These are phyloP conservation scores for Pyrgus malvae DNA, from an alignment of 2,888 invertebrate species.

Conservation along the genomic window DNA sequence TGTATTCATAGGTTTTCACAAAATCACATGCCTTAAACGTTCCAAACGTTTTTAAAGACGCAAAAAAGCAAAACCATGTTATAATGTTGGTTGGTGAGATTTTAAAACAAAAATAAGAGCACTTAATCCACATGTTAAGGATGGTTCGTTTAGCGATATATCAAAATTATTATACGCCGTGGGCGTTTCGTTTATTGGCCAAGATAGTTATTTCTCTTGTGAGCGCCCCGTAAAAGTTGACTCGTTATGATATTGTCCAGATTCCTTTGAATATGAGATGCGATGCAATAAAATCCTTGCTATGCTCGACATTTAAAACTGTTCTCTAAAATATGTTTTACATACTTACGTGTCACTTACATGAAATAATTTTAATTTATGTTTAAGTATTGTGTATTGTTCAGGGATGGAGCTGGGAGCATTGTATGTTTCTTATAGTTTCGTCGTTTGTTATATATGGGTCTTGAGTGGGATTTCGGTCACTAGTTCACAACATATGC, in stretches of 20 bases:
- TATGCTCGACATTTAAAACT: neutral
- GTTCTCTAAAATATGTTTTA: no score
- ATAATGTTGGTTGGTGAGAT: neutral
- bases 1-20: no score
- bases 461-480: no score
- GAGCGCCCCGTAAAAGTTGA: constrained; percentile 17
- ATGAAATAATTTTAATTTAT: no score
- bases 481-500: no score
- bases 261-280: constrained; percentile 8
- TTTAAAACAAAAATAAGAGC: constrained; percentile 16
- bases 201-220: constrained; percentile 6
- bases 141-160: constrained; percentile 12
- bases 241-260: constrained; percentile 11
- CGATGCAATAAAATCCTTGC: constrained; percentile 1
- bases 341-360: no score
- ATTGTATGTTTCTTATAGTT: no score
- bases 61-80: neutral
- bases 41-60: no score
- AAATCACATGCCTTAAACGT: no score
- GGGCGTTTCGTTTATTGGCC: constrained; percentile 22
- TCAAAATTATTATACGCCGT: constrained; percentile 17
- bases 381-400: no score
- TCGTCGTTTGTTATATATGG: no score
- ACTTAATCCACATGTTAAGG: constrained; percentile 9
- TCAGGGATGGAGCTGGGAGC: no score